Evolutionary conservation across 2,113 vertebrate species (phyloP), one percentile per base, ranked within the genome.

Genomic region (Sceloporus undulatus): DNA sequence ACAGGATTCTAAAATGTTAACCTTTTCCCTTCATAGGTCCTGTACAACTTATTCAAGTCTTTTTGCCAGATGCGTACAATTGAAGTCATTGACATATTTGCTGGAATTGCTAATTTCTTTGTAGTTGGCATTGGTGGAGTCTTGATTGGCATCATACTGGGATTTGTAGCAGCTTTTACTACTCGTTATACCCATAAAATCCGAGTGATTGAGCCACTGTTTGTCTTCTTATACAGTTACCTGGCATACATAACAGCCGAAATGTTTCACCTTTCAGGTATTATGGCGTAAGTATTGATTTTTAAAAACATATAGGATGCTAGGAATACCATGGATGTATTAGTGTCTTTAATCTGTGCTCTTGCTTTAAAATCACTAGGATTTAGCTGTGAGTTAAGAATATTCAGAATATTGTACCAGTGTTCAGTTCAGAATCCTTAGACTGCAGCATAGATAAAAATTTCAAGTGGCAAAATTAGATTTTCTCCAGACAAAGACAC

Each of bases 181-280:
- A 99, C 99, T 0, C 98, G 99, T 74, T 99, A 99, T 97, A 99
- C 99, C 68, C 97, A 98, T 93, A 98, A 97, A 91, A 98, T 99
- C 89, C 93, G 97, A 85, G 98, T 99, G 92, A 99, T 99, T 54
- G 98, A 99, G 95, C 98, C 99, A 0, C 98, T 99, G 79, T 99
- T 99, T 94, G 98, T 99, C 94, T 99, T 99, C 97, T 97, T 99
- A 96, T 99, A 98, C 97, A 99, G 98, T 95, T 99, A 99, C 91
- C 95, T 99, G 95, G 98, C 98, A 87, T 99, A 99, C 89, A 97
- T 99, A 92, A 97, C 98, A 87, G 98, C 99, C 0, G 99, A 99
- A 96, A 98, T 99, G 95, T 98, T 99, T 79, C 96, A 98, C 87
- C 97, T 99, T 92, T 99, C 99, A 0, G 98, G 98, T 93, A 99